A percentile compares a stretch with the other conserved stretches of the same genome.
Conservation (phyloP, 2,113 vertebrate species). For the Lanius ludovicianus region DNA sequence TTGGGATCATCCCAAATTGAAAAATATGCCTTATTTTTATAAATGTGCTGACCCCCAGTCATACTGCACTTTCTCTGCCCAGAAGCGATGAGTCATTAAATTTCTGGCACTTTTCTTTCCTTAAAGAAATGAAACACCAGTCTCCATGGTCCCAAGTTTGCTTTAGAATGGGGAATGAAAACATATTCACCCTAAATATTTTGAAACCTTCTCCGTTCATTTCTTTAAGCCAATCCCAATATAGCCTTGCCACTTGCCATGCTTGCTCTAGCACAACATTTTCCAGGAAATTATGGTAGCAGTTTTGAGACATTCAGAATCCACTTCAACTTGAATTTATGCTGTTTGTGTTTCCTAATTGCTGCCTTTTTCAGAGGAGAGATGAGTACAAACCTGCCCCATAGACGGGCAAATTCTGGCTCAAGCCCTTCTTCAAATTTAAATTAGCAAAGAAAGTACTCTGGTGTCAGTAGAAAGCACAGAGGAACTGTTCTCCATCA, state of each 20-base stretch:
- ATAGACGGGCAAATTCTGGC: background rate
- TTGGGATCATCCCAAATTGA: background rate
- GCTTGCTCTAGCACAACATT: background rate
- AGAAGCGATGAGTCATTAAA: background rate
- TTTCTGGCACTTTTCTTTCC: background rate
- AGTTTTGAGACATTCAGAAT: background rate
- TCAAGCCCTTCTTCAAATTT: background rate
- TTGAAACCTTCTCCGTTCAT: background rate
- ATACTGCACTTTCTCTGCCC: background rate
- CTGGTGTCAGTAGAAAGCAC: background rate
- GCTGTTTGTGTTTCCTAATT: background rate
- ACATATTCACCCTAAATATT: background rate
- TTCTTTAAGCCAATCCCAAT: background rate
- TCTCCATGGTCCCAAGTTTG: background rate
- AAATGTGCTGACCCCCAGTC: background rate
- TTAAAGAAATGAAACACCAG: background rate
- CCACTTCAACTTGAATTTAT: background rate
- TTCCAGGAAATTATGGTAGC: background rate
- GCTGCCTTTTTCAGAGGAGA: background rate
- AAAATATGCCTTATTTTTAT: background rate
- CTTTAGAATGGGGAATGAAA: conserved; percentile 9
- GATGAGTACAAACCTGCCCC: background rate
- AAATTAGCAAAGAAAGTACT: background rate
- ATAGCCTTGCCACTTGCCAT: background rate
- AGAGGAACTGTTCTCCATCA: background rate